phyloP scores from a whole-genome alignment of 1,140 invertebrate species.

The Ceratina japonica region DNA sequence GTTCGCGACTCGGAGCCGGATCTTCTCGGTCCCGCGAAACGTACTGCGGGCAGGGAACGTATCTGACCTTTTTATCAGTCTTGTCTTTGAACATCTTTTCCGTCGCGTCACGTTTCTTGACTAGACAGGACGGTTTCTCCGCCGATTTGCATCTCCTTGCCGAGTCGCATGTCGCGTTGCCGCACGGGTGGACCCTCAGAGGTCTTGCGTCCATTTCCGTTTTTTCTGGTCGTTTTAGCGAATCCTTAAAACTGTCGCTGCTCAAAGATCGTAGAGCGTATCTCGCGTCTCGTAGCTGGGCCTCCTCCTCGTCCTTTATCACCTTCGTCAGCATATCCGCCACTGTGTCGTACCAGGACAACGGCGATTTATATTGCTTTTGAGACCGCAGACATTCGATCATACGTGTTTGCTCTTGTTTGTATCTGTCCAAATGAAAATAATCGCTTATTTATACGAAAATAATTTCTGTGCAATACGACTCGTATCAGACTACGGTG shows the following conservation, averaged over 20 bases:
- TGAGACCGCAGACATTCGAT: conserved; percentile 51
- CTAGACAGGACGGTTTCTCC: background rate
- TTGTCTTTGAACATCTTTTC: background rate
- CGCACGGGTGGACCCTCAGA: background rate
- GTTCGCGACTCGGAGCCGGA: background rate
- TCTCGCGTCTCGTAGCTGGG: background rate
- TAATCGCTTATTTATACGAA: background rate
- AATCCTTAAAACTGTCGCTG: conserved; percentile 5
- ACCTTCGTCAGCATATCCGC: conserved; percentile 63
- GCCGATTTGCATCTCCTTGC: conserved; percentile 8
- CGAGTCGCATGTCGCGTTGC: background rate
- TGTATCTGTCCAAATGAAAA: conserved; percentile 55
- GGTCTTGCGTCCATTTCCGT: background rate
- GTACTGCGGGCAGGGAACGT: conserved; percentile 5
- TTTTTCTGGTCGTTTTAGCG: background rate
- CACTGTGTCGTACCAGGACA: conserved; percentile 64
- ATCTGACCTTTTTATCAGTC: background rate
- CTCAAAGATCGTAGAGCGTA: conserved; percentile 11
- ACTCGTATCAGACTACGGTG: too few relatives aligned
- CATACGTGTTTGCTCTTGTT: conserved; percentile 59
- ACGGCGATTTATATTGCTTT: conserved; percentile 56
- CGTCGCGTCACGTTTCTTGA: background rate
- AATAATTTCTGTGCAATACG: too few relatives aligned
- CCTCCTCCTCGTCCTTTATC: conserved; percentile 50
- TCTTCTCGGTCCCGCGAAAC: background rate